phyloP scores from a whole-genome alignment of 2,797 vertebrate species.

The Acanthurus leucopareius region DNA sequence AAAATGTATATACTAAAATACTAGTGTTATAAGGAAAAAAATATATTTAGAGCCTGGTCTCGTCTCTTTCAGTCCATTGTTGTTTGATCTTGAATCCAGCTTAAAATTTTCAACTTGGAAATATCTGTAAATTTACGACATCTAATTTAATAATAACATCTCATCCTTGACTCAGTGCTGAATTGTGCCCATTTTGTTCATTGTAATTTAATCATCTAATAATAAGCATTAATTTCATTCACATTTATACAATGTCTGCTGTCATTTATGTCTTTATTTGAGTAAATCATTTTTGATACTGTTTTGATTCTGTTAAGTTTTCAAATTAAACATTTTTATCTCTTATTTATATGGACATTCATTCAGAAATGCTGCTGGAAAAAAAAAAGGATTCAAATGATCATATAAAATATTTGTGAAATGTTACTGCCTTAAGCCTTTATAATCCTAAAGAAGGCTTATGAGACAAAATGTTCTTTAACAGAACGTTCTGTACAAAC shows the following conservation, averaged over 20 bases:
- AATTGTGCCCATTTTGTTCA: background rate
- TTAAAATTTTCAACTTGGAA: no score
- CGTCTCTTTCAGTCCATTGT: background rate
- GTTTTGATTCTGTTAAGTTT: background rate
- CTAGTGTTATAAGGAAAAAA: constrained; percentile 8
- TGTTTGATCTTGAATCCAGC: no score
- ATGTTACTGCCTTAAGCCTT: constrained; percentile 23
- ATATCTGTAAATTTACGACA: background rate
- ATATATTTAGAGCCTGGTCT: background rate
- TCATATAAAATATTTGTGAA: constrained; percentile 10
- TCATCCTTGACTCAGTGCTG: background rate
- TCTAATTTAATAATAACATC: constrained; percentile 6
- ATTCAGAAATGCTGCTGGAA: background rate
- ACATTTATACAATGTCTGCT: constrained; percentile 3
- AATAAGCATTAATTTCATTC: constrained; percentile 20
- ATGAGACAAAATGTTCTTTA: constrained; percentile 8
- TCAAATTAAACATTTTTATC: background rate
- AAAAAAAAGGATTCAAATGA: background rate
- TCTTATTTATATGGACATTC: background rate
- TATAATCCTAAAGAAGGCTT: constrained; percentile 12
- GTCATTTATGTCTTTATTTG: constrained; percentile 10
- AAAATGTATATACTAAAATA: constrained; percentile 26
- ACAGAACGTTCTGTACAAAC: background rate
- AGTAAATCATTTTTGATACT: constrained; percentile 10
- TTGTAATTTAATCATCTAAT: constrained; percentile 8